Conservation (phyloP, 1,140 invertebrate species). For the Temnothorax nylanderi region DNA sequence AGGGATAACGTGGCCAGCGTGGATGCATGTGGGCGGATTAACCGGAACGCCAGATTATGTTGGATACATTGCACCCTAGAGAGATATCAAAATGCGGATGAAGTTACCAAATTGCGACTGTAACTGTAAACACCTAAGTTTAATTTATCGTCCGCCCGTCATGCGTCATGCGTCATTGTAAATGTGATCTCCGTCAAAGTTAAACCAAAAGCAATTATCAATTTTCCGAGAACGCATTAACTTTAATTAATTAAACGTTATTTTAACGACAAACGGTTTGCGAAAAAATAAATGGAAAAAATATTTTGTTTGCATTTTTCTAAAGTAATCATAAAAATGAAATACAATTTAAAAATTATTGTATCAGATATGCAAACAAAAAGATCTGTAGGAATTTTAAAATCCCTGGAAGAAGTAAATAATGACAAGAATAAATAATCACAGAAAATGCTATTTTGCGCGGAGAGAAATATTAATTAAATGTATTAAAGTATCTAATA, state of each 20-base stretch:
- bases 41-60: conserved; percentile 60
- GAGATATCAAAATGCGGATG: conserved; percentile 57
- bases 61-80: conserved; percentile 49
- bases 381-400: not conserved
- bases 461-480: not conserved
- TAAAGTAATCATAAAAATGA: not conserved
- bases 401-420: not conserved
- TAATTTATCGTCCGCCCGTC: conserved; percentile 61
- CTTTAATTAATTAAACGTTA: not conserved
- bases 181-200: not conserved
- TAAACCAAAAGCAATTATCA: not conserved
- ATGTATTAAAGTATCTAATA: not conserved
- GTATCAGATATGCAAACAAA: not conserved
- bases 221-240: not conserved
- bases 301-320: not conserved
- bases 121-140: conserved; percentile 62
- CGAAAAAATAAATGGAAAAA: not conserved
- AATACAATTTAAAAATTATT: not conserved
- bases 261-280: not conserved
- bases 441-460: not conserved
- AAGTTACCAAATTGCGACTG: conserved; percentile 50
- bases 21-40: conserved; percentile 38
- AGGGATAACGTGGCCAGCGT: conserved; percentile 22
- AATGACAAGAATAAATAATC: no score
- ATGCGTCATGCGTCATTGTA: not conserved